Conservation (phyloP, 2,888 invertebrate genomes). For the Flexamia atlantica region DNA sequence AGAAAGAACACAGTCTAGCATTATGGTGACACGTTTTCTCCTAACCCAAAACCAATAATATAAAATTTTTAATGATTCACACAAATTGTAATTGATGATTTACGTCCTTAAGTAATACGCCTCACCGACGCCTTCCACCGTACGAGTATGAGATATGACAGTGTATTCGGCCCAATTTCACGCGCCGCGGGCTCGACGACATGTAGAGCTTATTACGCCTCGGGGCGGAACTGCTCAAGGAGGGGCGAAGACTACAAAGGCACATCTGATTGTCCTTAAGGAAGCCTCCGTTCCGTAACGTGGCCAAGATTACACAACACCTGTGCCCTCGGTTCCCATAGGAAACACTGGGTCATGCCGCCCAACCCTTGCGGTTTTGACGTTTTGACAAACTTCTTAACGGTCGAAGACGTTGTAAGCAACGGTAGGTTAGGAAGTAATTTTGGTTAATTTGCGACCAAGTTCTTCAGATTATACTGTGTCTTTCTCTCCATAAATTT, state of each 20-base stretch:
- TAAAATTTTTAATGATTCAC: too few species aligned
- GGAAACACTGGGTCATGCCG: neutral
- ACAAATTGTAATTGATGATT: too few species aligned
- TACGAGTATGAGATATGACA: slow-evolving; percentile 15
- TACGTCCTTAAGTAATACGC: too few species aligned
- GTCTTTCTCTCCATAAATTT: too few species aligned
- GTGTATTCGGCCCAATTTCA: slow-evolving; percentile 35
- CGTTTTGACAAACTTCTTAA: too few species aligned
- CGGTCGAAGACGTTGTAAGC: too few species aligned
- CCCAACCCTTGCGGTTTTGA: slow-evolving; percentile 19
- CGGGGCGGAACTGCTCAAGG: slow-evolving; percentile 36
- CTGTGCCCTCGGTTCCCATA: slow-evolving; percentile 47
- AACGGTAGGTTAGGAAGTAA: too few species aligned
- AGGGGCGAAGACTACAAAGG: slow-evolving; percentile 37
- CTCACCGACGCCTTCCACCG: neutral
- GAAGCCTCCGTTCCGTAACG: slow-evolving; percentile 46
- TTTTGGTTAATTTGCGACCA: too few species aligned
- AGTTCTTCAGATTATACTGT: too few species aligned
- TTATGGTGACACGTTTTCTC: too few species aligned
- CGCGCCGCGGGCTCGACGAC: slow-evolving; percentile 17
- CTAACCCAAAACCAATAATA: too few species aligned
- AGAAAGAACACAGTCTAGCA: too few species aligned
- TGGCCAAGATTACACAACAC: slow-evolving; percentile 43
- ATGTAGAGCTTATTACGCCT: slow-evolving; percentile 25
- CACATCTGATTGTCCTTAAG: slow-evolving; percentile 50